A percentile compares a stretch with the other conserved stretches of the same genome.
These are phyloP conservation scores for Sarcophaga bullata DNA, from an alignment of 1,140 invertebrate genomes.

Conservation along the genomic window DNA sequence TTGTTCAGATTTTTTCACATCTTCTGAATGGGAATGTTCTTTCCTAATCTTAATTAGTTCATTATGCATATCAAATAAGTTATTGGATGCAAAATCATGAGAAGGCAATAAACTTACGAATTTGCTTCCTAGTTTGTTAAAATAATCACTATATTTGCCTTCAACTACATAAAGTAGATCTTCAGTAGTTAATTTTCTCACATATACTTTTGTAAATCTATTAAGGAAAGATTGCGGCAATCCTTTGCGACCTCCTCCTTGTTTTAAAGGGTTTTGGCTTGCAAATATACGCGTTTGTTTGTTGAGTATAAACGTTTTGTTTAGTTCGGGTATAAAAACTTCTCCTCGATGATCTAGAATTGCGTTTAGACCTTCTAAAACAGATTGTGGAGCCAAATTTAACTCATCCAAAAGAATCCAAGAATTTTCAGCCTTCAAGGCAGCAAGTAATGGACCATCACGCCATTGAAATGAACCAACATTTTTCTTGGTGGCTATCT, in stretches of 20 bases:
- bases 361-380: slow-evolving; percentile 97
- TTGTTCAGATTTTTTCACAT: background rate
- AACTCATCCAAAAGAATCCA: slow-evolving; percentile 99
- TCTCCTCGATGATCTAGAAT: slow-evolving; percentile 98
- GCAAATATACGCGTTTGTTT: slow-evolving; percentile 90
- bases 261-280: slow-evolving; percentile 97
- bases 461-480: slow-evolving; percentile 93
- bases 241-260: slow-evolving; percentile 95
- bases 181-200: slow-evolving; percentile 79
- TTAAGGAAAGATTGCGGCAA: slow-evolving; percentile 97
- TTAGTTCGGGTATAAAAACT: slow-evolving; percentile 95
- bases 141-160: slow-evolving; percentile 54
- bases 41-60: background rate
- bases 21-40: background rate
- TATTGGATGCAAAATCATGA: slow-evolving; percentile 31
- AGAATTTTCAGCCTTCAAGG: slow-evolving; percentile 85
- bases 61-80: slow-evolving; percentile 52
- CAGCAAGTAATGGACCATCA: slow-evolving; percentile 94
- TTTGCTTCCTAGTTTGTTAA: slow-evolving; percentile 47
- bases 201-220: slow-evolving; percentile 95
- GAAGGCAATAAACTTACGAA: slow-evolving; percentile 17
- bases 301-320: slow-evolving; percentile 84
- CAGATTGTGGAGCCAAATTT: slow-evolving; percentile 97
- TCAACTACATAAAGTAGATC: slow-evolving; percentile 74
- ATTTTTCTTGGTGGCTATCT: background rate